phyloP scores from a whole-genome alignment of 1,140 invertebrate species.

The Oreohelix idahoensis region DNA sequence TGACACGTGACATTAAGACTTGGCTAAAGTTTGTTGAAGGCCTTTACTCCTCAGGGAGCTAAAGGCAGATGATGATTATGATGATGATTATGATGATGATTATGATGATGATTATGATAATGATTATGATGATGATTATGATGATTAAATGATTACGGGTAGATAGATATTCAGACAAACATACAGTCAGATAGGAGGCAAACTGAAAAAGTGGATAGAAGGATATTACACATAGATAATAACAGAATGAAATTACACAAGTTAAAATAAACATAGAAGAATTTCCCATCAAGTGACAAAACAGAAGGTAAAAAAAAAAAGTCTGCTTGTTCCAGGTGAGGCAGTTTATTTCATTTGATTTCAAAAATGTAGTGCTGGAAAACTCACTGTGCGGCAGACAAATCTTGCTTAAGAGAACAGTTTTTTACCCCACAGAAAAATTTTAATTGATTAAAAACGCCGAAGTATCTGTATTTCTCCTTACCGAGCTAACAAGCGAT shows the following conservation, averaged over 20 bases:
- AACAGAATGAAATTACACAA: background rate
- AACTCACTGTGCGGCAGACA: background rate
- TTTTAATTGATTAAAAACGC: constrained; percentile 10
- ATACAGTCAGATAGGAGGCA: too few relatives aligned
- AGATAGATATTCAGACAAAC: too few relatives aligned
- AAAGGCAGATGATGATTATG: too few relatives aligned
- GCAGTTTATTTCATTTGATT: constrained; percentile 10
- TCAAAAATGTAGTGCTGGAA: background rate
- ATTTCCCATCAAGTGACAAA: background rate
- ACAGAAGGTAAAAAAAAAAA: background rate
- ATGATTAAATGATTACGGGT: too few relatives aligned
- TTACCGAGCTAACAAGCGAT: background rate
- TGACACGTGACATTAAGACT: too few relatives aligned
- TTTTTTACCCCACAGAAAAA: background rate
- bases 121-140: too few relatives aligned
- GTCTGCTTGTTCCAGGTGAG: background rate
- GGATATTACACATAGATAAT: background rate
- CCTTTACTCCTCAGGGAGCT: too few relatives aligned
- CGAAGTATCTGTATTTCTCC: background rate
- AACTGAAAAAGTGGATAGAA: too few relatives aligned
- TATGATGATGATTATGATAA: too few relatives aligned
- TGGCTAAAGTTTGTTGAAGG: too few relatives aligned
- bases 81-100: too few relatives aligned
- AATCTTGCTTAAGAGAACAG: background rate
- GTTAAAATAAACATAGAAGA: background rate